phyloP scores from a whole-genome alignment of 1,140 invertebrate species.

The Drosophila pectinifera region DNA sequence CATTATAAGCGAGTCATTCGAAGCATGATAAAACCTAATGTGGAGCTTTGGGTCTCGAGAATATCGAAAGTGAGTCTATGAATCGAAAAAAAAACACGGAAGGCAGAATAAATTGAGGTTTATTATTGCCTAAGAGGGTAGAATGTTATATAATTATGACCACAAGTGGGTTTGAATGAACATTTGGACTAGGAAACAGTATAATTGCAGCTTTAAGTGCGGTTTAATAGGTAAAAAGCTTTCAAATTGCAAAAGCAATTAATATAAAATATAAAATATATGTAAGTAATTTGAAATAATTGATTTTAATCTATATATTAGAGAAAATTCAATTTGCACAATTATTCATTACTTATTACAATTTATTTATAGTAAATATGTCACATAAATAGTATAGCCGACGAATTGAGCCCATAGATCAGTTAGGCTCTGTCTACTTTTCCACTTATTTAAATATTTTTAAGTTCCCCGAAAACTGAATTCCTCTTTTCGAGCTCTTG shows the following conservation, averaged over 20 bases:
- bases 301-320: not conserved
- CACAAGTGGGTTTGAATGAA: not conserved
- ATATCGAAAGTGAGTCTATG: conserved; percentile 28
- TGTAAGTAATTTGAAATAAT: not conserved
- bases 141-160: conserved; percentile 16
- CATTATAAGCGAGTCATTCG: conserved; percentile 58
- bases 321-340: not conserved
- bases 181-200: not conserved
- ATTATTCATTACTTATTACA: not conserved
- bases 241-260: not conserved
- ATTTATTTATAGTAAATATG: conserved; percentile 1
- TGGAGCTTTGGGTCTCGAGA: conserved; percentile 32
- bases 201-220: not conserved
- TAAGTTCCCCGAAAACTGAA: conserved; percentile 24
- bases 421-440: not conserved
- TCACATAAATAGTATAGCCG: not conserved
- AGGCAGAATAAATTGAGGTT: conserved; percentile 1
- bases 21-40: conserved; percentile 64
- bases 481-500: conserved; percentile 43
- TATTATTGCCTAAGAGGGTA: not conserved
- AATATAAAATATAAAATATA: not conserved
- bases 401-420: conserved; percentile 4
- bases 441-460: conserved; percentile 23
- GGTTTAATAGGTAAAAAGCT: not conserved
- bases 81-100: not conserved